phyloP scores from a whole-genome alignment of 2,797 vertebrate species.

The Ceryle rudis region DNA sequence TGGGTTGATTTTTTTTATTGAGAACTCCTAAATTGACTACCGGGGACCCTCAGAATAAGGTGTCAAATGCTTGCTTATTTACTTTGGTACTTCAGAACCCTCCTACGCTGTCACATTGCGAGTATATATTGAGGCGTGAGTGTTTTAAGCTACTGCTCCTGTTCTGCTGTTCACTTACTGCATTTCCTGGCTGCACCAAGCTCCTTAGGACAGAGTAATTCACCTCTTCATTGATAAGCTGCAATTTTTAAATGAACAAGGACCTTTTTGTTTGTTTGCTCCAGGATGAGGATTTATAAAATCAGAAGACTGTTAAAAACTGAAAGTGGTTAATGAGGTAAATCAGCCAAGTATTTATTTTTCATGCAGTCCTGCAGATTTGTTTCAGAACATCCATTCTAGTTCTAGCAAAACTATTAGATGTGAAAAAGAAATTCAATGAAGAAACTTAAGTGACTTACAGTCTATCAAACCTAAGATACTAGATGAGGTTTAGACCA shows the following conservation, averaged over 20 bases:
- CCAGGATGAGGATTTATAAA: neutral
- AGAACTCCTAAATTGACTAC: neutral
- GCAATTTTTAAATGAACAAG: neutral
- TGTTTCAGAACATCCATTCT: neutral
- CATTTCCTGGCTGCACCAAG: neutral
- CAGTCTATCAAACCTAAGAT: neutral
- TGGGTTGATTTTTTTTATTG: neutral
- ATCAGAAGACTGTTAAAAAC: neutral
- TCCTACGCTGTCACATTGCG: neutral
- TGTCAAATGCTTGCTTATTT: conserved; percentile 33
- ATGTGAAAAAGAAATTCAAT: neutral
- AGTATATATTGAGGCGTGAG: neutral
- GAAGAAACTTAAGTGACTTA: neutral
- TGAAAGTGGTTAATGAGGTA: neutral
- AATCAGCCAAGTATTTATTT: neutral
- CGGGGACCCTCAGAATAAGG: neutral
- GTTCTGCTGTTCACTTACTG: conserved; percentile 3
- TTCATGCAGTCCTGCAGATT: neutral
- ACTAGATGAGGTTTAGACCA: neutral
- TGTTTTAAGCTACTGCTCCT: neutral
- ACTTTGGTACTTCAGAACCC: neutral
- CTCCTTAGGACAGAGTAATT: neutral
- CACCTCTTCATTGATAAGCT: neutral
- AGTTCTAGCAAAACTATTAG: neutral
- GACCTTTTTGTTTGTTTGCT: neutral